Evolutionary conservation across 2,888 invertebrate species (phyloP).

Genomic region (Drosophila incognita): DNA sequence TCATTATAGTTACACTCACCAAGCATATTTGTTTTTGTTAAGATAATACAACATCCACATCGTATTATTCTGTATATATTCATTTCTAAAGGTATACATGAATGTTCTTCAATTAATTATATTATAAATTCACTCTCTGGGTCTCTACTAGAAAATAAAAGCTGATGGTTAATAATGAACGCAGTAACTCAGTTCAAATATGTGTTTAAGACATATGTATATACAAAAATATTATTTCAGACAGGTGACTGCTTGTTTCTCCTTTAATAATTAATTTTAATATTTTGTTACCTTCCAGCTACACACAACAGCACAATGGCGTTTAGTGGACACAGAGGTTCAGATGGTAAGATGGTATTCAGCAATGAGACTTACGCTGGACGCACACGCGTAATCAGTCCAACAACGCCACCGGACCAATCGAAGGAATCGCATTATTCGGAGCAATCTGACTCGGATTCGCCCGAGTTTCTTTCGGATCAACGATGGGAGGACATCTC

Average conservation of each 20-base stretch:
- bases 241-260: constrained; percentile 17
- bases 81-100: not conserved
- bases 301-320: constrained; percentile 45
- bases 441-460: not conserved
- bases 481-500: constrained; percentile 15
- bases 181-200: not conserved
- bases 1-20: not conserved
- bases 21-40: not conserved
- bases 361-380: constrained; percentile 43
- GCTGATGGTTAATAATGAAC: not conserved
- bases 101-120: not conserved
- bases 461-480: not conserved
- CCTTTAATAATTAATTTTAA: not conserved
- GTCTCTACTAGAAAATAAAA: not conserved
- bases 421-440: constrained; percentile 2
- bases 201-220: not conserved
- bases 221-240: not conserved
- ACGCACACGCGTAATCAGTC: not conserved
- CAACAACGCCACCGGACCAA: not conserved
- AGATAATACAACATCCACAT: not conserved
- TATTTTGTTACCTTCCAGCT: constrained; percentile 6
- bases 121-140: not conserved
- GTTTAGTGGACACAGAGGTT: constrained; percentile 37
- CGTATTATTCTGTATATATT: not conserved
- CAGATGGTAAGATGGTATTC: constrained; percentile 33